Evolutionary conservation across 2,888 invertebrate species (phyloP).

Genomic region (Empis stercorea): DNA sequence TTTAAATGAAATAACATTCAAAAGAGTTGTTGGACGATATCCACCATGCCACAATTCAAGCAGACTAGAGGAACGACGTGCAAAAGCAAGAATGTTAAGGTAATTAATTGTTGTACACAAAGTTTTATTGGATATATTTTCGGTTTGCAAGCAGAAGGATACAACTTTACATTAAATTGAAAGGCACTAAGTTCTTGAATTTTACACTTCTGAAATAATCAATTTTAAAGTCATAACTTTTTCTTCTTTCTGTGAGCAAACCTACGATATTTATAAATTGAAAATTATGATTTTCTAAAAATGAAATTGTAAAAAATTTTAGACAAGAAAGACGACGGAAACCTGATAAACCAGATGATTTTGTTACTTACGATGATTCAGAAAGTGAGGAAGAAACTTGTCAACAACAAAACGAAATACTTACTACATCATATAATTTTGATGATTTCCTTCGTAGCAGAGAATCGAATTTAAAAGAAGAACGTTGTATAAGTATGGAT

Average conservation of each 20-base stretch:
- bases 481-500: slow-evolving; percentile 55
- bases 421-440: slow-evolving; percentile 72
- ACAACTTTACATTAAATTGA: no score
- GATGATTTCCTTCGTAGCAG: slow-evolving; percentile 72
- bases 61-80: slow-evolving; percentile 61
- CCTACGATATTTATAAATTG: no score
- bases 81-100: slow-evolving; percentile 40
- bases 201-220: no score
- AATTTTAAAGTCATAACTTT: no score
- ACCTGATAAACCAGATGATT: slow-evolving; percentile 80
- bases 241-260: not conserved
- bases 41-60: slow-evolving; percentile 63
- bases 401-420: slow-evolving; percentile 54
- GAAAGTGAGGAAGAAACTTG: slow-evolving; percentile 75
- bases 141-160: no score
- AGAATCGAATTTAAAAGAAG: slow-evolving; percentile 57
- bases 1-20: no score
- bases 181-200: no score
- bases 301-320: slow-evolving; percentile 3
- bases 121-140: not conserved
- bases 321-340: slow-evolving; percentile 62
- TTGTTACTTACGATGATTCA: slow-evolving; percentile 77
- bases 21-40: slow-evolving; percentile 51
- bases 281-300: not conserved
- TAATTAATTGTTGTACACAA: slow-evolving; percentile 1